phyloP scores from a whole-genome alignment of 2,888 invertebrate species.

The Netelia fuscicornis region DNA sequence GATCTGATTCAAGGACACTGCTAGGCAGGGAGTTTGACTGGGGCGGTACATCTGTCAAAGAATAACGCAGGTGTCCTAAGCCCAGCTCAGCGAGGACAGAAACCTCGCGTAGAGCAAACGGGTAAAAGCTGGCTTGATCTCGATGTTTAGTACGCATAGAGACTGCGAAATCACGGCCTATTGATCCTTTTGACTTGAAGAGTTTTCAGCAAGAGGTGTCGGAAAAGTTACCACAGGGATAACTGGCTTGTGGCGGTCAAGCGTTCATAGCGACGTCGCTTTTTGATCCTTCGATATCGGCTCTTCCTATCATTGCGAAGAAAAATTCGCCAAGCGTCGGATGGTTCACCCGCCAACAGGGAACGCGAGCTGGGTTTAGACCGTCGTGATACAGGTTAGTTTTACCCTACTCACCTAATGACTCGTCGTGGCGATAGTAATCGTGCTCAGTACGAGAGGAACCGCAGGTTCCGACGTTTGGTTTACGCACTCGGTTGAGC shows the following conservation, averaged over 20 bases:
- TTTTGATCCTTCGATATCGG: slow-evolving; percentile 91
- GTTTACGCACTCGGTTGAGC: too few species aligned
- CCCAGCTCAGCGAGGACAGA: slow-evolving; percentile 88
- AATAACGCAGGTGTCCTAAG: too few species aligned
- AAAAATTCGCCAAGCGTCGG: slow-evolving; percentile 90
- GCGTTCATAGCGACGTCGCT: slow-evolving; percentile 89
- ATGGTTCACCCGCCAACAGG: slow-evolving; percentile 90
- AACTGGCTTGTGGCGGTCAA: slow-evolving; percentile 87
- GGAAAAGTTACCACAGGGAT: slow-evolving; percentile 91
- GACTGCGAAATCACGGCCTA: slow-evolving; percentile 89
- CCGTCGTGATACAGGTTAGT: too few species aligned
- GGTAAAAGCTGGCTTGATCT: slow-evolving; percentile 87
- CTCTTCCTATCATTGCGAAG: slow-evolving; percentile 92
- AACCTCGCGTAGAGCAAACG: slow-evolving; percentile 91
- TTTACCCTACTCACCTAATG: too few species aligned
- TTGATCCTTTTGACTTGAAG: slow-evolving; percentile 87
- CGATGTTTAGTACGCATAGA: slow-evolving; percentile 88
- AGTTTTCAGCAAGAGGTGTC: slow-evolving; percentile 87
- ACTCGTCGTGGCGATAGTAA: too few species aligned
- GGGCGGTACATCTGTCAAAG: too few species aligned
- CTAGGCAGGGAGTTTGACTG: too few species aligned
- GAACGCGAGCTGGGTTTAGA: slow-evolving; percentile 87
- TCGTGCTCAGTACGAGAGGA: too few species aligned
- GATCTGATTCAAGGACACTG: too few species aligned
- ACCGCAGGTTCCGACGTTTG: too few species aligned